Conservation (phyloP, 1,140 invertebrate genomes). For the Cyclargus thomasi region DNA sequence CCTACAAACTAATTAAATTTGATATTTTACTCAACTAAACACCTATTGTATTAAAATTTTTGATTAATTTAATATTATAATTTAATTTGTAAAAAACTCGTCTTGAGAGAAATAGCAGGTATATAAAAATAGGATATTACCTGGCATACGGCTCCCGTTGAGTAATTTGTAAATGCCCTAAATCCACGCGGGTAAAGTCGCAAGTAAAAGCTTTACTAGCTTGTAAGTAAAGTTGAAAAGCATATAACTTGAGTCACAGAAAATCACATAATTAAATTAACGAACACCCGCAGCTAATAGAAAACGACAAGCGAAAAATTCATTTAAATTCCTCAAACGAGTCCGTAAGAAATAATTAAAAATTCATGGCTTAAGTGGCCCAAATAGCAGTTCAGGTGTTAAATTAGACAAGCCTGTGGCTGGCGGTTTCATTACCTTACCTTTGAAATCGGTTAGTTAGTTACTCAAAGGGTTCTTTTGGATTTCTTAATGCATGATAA, state of each 20-base stretch:
- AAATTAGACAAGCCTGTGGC: conserved; percentile 57
- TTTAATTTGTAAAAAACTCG: no score
- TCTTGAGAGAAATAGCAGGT: no score
- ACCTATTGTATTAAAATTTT: no score
- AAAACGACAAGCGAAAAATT: conserved; percentile 8
- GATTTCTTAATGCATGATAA: conserved; percentile 10
- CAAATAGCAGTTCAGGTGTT: conserved; percentile 58
- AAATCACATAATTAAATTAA: conserved; percentile 14
- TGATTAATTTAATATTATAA: no score
- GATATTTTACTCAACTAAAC: no score
- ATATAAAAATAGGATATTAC: no score
- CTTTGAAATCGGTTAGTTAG: conserved; percentile 47
- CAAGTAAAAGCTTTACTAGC: no score
- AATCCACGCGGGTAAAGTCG: no score
- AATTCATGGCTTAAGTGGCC: conserved; percentile 55
- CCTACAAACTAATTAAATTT: no score
- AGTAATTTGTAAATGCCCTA: no score
- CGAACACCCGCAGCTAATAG: neutral
- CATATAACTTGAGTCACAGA: neutral
- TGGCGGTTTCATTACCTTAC: conserved; percentile 52
- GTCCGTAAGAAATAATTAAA: conserved; percentile 42
- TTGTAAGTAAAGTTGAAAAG: no score
- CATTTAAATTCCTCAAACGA: conserved; percentile 16
- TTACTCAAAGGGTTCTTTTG: conserved; percentile 18
- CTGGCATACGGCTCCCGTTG: no score